Conservation (phyloP, 2,113 vertebrate species). For the Apus apus region DNA sequence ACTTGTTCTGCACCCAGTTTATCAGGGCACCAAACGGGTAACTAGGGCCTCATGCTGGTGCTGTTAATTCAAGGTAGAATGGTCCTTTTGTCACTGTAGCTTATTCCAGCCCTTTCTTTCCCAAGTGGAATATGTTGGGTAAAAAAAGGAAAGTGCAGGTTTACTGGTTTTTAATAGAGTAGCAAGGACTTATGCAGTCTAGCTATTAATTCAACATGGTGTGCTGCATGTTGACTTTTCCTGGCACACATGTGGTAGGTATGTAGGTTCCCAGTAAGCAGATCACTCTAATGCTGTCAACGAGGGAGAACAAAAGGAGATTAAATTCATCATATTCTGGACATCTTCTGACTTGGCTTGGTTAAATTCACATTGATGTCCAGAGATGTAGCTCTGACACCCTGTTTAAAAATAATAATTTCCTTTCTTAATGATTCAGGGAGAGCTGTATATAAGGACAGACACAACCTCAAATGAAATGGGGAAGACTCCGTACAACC, state of each 20-base stretch:
- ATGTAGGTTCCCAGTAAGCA: not conserved
- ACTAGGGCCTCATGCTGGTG: not conserved
- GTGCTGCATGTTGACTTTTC: not conserved
- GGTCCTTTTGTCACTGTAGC: not conserved
- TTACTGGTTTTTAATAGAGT: not conserved
- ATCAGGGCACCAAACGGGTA: not conserved
- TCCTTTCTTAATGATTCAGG: not conserved
- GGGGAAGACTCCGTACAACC: not conserved
- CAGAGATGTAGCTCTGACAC: not conserved
- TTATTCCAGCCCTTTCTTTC: not conserved
- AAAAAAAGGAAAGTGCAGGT: not conserved
- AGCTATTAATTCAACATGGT: not conserved
- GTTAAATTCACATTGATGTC: not conserved
- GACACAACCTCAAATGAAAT: not conserved
- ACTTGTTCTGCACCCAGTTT: not conserved
- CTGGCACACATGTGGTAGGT: rapidly evolving
- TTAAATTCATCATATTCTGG: not conserved
- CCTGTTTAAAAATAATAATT: not conserved
- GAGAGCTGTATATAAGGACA: not conserved
- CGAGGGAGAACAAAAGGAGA: not conserved
- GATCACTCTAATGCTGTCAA: not conserved
- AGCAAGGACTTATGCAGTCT: not conserved
- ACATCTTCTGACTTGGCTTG: not conserved
- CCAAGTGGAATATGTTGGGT: not conserved
- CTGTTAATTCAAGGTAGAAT: not conserved